Evolutionary conservation across 2,113 vertebrate genomes (phyloP).

Genomic region (Lipophrys pholis): DNA sequence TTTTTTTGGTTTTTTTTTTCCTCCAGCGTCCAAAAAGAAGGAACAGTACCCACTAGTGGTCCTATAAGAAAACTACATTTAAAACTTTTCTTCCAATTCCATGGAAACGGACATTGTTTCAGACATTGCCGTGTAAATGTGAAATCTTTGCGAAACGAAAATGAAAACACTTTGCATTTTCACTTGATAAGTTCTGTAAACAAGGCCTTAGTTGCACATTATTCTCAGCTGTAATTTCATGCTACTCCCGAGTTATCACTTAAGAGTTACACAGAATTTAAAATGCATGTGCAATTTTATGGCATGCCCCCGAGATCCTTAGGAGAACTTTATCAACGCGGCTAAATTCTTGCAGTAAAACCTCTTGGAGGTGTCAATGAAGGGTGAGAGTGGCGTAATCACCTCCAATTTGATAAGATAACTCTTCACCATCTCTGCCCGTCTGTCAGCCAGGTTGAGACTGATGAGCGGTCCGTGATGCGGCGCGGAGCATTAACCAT

Average conservation of each 20-base stretch:
- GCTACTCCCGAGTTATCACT: background rate
- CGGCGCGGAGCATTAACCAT: conserved; percentile 65
- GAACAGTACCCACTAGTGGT: too few relatives aligned
- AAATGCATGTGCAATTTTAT: conserved; percentile 1
- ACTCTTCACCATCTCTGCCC: conserved; percentile 45
- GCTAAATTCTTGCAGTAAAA: background rate
- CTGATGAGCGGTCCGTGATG: conserved; percentile 56
- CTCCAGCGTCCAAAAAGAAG: too few relatives aligned
- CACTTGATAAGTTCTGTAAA: background rate
- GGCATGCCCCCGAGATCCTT: background rate
- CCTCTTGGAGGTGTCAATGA: background rate
- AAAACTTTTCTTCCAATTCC: too few relatives aligned
- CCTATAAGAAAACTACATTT: too few relatives aligned
- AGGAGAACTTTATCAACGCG: background rate
- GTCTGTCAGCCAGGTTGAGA: conserved; percentile 59
- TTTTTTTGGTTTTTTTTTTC: too few relatives aligned
- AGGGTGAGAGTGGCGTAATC: conserved; percentile 22
- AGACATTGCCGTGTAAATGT: too few relatives aligned
- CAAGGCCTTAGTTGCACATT: background rate
- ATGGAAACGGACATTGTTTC: too few relatives aligned
- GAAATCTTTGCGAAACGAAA: too few relatives aligned
- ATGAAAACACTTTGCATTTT: too few relatives aligned
- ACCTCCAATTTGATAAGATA: conserved; percentile 52
- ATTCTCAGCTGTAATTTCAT: background rate
- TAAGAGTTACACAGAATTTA: background rate